Conservation (phyloP, 2,888 invertebrate genomes). For the Oscheius onirici region DNA sequence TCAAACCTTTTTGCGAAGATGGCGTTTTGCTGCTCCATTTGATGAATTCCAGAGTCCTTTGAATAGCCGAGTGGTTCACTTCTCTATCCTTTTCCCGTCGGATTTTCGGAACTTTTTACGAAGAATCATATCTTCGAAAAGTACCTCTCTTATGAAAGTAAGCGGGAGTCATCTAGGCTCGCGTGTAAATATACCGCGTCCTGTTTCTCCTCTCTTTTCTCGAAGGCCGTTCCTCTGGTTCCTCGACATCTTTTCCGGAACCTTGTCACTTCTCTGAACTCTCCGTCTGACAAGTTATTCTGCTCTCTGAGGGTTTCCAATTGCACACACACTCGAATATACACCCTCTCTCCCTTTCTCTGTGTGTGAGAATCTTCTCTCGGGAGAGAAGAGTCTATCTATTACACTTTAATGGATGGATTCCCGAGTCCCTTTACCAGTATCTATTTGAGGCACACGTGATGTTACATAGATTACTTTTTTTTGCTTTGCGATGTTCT, state of each 20-base stretch:
- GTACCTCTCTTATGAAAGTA: not conserved
- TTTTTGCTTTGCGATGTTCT: too few relatives aligned
- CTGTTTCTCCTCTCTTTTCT: not conserved
- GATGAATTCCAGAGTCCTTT: too few relatives aligned
- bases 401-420: not conserved
- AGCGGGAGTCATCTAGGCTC: not conserved
- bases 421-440: not conserved
- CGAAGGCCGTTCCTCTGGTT: not conserved
- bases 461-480: too few relatives aligned
- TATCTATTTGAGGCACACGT: too few relatives aligned
- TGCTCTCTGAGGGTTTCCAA: not conserved
- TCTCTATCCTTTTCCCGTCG: not conserved
- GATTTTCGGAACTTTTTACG: not conserved
- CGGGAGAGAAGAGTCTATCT: not conserved
- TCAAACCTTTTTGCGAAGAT: too few relatives aligned
- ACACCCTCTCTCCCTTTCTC: not conserved
- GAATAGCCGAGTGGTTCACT: not conserved
- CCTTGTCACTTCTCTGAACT: constrained; percentile 3
- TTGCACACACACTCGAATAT: not conserved
- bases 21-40: too few relatives aligned
- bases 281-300: constrained; percentile 14
- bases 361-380: not conserved
- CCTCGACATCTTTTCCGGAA: not conserved
- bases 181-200: constrained; percentile 22
- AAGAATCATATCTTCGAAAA: not conserved